A percentile compares a stretch with the other conserved stretches of the same genome.
Conservation (phyloP, 2,797 vertebrate genomes). For the Kryptopterus vitreolus region DNA sequence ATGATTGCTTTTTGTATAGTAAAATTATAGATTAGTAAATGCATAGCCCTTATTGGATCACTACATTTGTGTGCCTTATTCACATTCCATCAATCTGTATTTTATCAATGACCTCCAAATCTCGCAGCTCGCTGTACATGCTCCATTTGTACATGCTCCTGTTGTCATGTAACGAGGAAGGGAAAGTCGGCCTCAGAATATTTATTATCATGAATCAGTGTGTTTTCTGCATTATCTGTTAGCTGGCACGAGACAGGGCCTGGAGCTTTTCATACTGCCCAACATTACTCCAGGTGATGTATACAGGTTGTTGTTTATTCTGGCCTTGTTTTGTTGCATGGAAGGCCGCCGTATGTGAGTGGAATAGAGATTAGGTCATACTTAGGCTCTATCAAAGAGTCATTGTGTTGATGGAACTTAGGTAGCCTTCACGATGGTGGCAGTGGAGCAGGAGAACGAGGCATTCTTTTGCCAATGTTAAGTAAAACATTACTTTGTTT, state of each 20-base stretch:
- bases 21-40: neutral
- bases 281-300: slow-evolving; percentile 29
- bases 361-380: slow-evolving; percentile 22
- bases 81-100: neutral
- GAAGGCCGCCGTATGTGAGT: slow-evolving; percentile 20
- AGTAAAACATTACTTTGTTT: neutral
- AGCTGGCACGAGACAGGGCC: slow-evolving; percentile 14
- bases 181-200: slow-evolving; percentile 1
- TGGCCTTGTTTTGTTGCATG: slow-evolving; percentile 29
- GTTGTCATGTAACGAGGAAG: neutral
- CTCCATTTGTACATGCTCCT: slow-evolving; percentile 9
- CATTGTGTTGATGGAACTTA: slow-evolving; percentile 17
- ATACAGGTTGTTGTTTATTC: slow-evolving; percentile 30
- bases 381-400: slow-evolving; percentile 4
- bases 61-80: neutral
- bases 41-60: neutral
- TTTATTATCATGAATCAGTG: slow-evolving; percentile 24
- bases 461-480: neutral
- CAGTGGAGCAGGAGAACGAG: neutral
- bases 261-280: slow-evolving; percentile 47
- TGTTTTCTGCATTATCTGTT: slow-evolving; percentile 10
- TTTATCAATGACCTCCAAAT: slow-evolving; percentile 12
- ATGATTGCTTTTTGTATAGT: neutral
- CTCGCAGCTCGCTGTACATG: too few species aligned
- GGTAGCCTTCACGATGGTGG: neutral